phyloP scores from a whole-genome alignment of 2,888 invertebrate genomes.

The Amblyjoppa proteus region DNA sequence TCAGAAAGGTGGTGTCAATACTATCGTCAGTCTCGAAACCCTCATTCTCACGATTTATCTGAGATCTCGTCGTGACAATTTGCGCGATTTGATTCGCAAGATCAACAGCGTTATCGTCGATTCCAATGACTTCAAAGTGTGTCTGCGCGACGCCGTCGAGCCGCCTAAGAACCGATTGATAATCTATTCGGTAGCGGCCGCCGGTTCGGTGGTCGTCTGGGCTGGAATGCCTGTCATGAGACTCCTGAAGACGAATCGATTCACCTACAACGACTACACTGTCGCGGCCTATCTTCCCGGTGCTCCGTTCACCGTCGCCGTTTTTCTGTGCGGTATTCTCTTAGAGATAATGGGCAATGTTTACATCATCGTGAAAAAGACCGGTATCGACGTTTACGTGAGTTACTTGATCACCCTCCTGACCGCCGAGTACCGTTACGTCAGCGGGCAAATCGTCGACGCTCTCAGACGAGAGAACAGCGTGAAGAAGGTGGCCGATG shows the following conservation, averaged over 20 bases:
- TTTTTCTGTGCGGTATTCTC: slow-evolving; percentile 63
- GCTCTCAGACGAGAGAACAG: slow-evolving; percentile 54
- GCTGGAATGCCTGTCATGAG: slow-evolving; percentile 52
- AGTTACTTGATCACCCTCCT: slow-evolving; percentile 71
- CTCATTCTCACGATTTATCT: slow-evolving; percentile 65
- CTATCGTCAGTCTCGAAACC: slow-evolving; percentile 64
- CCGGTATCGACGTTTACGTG: slow-evolving; percentile 72
- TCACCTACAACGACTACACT: slow-evolving; percentile 69
- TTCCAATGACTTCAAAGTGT: slow-evolving; percentile 58
- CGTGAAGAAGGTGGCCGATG: slow-evolving; percentile 5
- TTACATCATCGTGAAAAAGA: slow-evolving; percentile 67
- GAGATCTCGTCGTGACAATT: slow-evolving; percentile 56
- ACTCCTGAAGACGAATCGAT: slow-evolving; percentile 60
- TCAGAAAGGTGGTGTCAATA: slow-evolving; percentile 64
- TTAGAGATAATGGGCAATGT: slow-evolving; percentile 55
- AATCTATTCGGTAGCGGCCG: slow-evolving; percentile 64
- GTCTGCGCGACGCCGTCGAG: slow-evolving; percentile 49
- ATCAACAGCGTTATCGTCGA: slow-evolving; percentile 65
- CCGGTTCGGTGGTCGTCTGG: slow-evolving; percentile 63
- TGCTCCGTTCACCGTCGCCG: slow-evolving; percentile 50
- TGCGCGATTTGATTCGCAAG: slow-evolving; percentile 67
- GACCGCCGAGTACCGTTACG: slow-evolving; percentile 73
- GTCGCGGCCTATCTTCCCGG: slow-evolving; percentile 70
- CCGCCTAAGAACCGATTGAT: slow-evolving; percentile 67
- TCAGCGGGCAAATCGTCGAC: slow-evolving; percentile 59